Evolutionary conservation across 2,888 invertebrate species (phyloP), one percentile per base, ranked within the genome.

Genomic region (Campoletis raptor): DNA sequence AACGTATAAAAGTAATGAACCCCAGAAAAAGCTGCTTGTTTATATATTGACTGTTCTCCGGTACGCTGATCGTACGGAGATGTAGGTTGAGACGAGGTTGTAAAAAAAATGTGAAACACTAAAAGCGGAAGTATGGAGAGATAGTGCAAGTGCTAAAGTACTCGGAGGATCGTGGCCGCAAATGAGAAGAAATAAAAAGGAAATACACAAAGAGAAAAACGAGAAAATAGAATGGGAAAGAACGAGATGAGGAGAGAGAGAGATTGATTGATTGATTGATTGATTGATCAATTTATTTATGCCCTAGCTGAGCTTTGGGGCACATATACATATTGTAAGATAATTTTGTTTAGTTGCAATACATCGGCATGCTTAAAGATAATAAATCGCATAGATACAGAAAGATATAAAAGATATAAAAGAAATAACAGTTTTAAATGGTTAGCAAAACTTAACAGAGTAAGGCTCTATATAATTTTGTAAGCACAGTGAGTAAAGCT

Each of bases 91-190:
- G 42, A 78, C 37, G 40, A 21, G 54, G 78, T 66, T 66, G 72
- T 83, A 83, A 83, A 83, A 37, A 83, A 69, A 54, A 40, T 64
- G 42, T 45, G 42, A 40, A 69, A 72, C 82, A 30, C 61, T 83
- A 83, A 83, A 83, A 83, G 54, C 78, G 78, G 78, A 78, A 78
- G 78, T 52, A 73, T 73, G 15, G 54, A 45, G 66, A 83, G 78
- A 78, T 72, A 72, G 48, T n/a, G 40, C 12, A 45, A 15, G 40
- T 72, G 52, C 66, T 36, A 66, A 83, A 83, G 45, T 64, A 83
- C 83, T 83, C 52, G 36, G 42, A 66, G 45, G 72, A 73, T 78
- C 66, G 78, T 66, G 69, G 66, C 83, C 42, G 78, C 72, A 78
- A 83, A 83, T 83, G 83, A 78, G 82, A 61, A 70, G 69, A 24